A percentile compares a stretch with the other conserved stretches of the same genome.
Conservation (phyloP, 2,113 vertebrate species). For the Ginglymostoma cirratum region DNA sequence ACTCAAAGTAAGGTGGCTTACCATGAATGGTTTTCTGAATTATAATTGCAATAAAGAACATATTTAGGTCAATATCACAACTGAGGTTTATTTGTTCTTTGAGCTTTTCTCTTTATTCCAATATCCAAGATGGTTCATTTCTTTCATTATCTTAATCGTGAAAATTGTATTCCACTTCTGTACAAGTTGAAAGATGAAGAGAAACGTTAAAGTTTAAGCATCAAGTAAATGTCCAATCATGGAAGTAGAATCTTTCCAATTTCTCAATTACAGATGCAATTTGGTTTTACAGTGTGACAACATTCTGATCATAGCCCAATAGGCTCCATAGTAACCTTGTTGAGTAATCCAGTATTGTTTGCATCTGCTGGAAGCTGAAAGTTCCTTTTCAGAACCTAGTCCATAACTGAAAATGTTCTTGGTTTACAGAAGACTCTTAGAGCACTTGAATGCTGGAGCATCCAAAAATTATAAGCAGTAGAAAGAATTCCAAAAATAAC, state of each 20-base stretch:
- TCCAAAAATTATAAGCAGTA: not conserved
- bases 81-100: slow-evolving; percentile 16
- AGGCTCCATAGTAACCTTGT: not conserved
- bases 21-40: not conserved
- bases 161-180: not conserved
- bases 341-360: not conserved
- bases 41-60: slow-evolving; percentile 24
- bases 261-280: not conserved
- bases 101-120: not conserved
- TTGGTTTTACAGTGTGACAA: not conserved
- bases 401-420: not conserved
- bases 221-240: not conserved
- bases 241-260: not conserved
- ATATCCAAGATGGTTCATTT: not conserved
- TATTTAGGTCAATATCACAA: not conserved
- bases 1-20: not conserved
- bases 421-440: not conserved
- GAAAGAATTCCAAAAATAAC: not conserved
- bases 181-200: not conserved
- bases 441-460: not conserved
- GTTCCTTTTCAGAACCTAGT: not conserved
- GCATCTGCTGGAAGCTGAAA: not conserved
- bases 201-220: not conserved
- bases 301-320: not conserved
- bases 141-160: not conserved